Evolutionary conservation across 2,113 vertebrate genomes (phyloP), one percentile per base, ranked within the genome.

Genomic region (Nansenia antarctica): DNA sequence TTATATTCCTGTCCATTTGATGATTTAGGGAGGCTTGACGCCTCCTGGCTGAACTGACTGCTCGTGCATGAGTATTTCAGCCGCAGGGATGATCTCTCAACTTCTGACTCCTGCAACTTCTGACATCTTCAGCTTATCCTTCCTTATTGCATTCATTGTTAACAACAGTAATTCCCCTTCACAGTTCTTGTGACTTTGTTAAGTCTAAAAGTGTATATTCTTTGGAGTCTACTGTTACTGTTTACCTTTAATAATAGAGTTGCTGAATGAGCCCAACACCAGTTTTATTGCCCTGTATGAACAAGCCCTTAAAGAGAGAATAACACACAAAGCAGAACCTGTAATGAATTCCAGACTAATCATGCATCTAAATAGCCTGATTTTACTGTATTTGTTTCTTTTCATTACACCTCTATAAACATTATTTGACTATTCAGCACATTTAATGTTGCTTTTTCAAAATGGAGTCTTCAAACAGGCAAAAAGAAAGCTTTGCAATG

Each of bases 1-100:
- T 86, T 82, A 78, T 68, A 80, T 80, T 81, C 81, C 74, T 66
- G 69, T 72, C 73, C 30, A 65, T 24, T 39, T 58, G 49, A 58
- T 72, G 82, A 85, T 76, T 82, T 79, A 79, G 57, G 71, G 8
- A 35, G 58, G 65, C 52, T 22, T 24, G n/a, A 60, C 47, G 52
- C 67, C 67, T 49, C 55, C 24, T 42, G 26, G 55, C 42, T 8
- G 20, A 22, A 39, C 9, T 37, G 7, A 2, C 9, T 24, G 18
- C 18, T 58, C 62, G 24, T 37, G 34, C 20, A 6, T 35, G 35
- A 8, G 27, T 72, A 68, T 59, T 42, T n/a, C 35, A 64, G 11
- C 53, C 69, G 75, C 65, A 73, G 72, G 85, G 73, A 69, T 71
- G 78, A 65, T 31, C 55, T 58, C 29, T 58, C 15, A 30, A 18